A percentile compares a stretch with the other conserved stretches of the same genome.
Conservation (phyloP, 2,797 vertebrate species). For the Austrolebias charrua region DNA sequence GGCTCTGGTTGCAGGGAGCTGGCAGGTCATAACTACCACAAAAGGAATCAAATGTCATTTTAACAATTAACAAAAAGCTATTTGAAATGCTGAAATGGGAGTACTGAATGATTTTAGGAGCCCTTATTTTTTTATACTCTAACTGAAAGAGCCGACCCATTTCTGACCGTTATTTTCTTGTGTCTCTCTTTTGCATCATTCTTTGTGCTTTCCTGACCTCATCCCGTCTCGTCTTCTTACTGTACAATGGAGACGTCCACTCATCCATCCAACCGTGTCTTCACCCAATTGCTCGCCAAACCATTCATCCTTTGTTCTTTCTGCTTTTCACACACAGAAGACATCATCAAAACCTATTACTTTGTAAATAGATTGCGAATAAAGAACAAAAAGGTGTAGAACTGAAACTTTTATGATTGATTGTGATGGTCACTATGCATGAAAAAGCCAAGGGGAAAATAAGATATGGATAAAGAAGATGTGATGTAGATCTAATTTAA, state of each 20-base stretch:
- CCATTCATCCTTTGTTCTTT: slow-evolving; percentile 10
- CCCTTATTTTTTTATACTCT: slow-evolving; percentile 29
- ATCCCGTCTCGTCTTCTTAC: slow-evolving; percentile 22
- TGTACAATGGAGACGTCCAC: neutral
- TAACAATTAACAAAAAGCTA: slow-evolving; percentile 10
- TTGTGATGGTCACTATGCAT: slow-evolving; percentile 26
- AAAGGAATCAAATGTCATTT: slow-evolving; percentile 1
- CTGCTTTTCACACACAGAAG: slow-evolving; percentile 1
- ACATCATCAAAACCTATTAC: slow-evolving; percentile 6
- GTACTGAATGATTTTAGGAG: slow-evolving; percentile 26
- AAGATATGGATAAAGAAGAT: slow-evolving; percentile 32
- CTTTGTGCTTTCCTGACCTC: slow-evolving; percentile 5
- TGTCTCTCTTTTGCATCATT: slow-evolving; percentile 16
- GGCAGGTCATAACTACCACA: too few relatives aligned
- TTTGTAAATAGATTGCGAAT: neutral
- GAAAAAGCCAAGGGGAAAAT: slow-evolving; percentile 34
- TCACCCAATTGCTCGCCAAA: slow-evolving; percentile 17
- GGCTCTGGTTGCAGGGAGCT: too few relatives aligned
- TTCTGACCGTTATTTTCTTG: slow-evolving; percentile 27
- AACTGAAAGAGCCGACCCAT: slow-evolving; percentile 49
- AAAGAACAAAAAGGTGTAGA: slow-evolving; percentile 5
- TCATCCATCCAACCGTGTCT: slow-evolving; percentile 9
- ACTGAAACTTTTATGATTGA: slow-evolving; percentile 15
- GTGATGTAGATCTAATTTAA: slow-evolving; percentile 47
- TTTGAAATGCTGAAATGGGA: slow-evolving; percentile 18